Base-by-base conservation (phyloP, 2,113 vertebrate species). In the Triplophysa rosa region DNA sequence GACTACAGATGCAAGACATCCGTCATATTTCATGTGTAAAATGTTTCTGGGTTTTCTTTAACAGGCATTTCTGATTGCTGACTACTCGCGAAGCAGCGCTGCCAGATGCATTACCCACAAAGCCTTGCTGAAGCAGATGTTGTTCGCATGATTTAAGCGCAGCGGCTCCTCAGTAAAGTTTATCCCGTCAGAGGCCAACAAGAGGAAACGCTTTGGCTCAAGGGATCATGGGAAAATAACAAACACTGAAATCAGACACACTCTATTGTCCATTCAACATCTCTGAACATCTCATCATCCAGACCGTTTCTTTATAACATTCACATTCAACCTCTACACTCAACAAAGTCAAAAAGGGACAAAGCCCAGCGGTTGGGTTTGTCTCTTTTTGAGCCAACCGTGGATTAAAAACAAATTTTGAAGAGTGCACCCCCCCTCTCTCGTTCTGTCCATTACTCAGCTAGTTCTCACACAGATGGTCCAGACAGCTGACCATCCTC, bases 391-490 rank as follows among this genome's bases (percentile, higher is more conserved):
- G 33, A 37, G 5, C 33, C 33, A 7, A 37, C 33, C 33, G 0
- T 37, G 6, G 33, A 37, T 37, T 37, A 37, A 7, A 37, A 37
- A 37, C 0, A 1, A 37, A 5, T 33, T 29, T 29, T 29, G 2
- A 29, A 3, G 33, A 5, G 9, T 45, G 9, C 9, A 45, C 11
- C 42, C 58, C 33, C 77, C 81, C 84, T 68, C 67, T 79, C 17
- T 86, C 80, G 77, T 87, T 80, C 77, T 73, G 75, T 77, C 80
- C 80, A 65, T 52, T 42, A 74, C 89, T 89, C 89, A 89, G 90
- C 90, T 90, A 89, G 83, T 83, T 79, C 87, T 88, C 77, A 84
- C 87, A 88, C 93, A 93, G 92, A 93, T 93, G 93, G 91, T 86
- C 80, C 2, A 81, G 87, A 89, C 92, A 93, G 92, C 91, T 93